Evolutionary conservation across 2,888 invertebrate genomes (phyloP), one percentile per base, ranked within the genome.

Genomic region (Synanthedon formicaeformis): DNA sequence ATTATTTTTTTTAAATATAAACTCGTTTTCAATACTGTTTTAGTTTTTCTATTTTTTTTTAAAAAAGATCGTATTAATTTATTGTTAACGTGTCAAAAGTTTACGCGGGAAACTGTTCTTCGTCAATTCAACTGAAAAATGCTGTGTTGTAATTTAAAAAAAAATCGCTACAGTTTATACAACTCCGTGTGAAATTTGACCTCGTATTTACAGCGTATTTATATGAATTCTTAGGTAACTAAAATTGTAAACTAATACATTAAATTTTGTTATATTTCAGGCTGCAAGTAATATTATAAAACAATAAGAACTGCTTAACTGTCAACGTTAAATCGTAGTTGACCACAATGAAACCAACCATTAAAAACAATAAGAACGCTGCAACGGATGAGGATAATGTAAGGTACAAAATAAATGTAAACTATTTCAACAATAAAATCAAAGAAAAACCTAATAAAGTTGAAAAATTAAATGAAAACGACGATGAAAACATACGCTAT

Each of bases 341-440:
- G 53, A 51, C 34, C 50, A 53, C 55, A 45, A 65, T 69, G 18
- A 77, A 71, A 56, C 53, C 57, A 51, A 57, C 58, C 10, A 78
- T 67, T 50, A 81, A 68, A 59, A 81, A 77, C 34, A 34, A 34
- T 10, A 34, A 34, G 34, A 34, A 34, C 34, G 34, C 34, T 34
- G 34, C 34, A 34, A 10, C 8, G n/a, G 86, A 87, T 64, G 87
- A 87, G 63, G 85, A 86, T 4, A 79, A 73, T 61, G 62, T 84
- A 10, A 69, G 78, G 52, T 87, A 87, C 57, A 87, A 84, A 61
- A 57, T 87, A 41, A 87, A 87, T 57, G 69, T 66, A 45, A 63
- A 78, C 41, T 77, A 71, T 58, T 71, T 78, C 13, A 73, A 77
- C 53, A 76, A 67, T 57, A 78, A 73, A 60, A 59, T 72, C 51